phyloP scores from a whole-genome alignment of 2,797 vertebrate genomes.

The Xerus rutilus region DNA sequence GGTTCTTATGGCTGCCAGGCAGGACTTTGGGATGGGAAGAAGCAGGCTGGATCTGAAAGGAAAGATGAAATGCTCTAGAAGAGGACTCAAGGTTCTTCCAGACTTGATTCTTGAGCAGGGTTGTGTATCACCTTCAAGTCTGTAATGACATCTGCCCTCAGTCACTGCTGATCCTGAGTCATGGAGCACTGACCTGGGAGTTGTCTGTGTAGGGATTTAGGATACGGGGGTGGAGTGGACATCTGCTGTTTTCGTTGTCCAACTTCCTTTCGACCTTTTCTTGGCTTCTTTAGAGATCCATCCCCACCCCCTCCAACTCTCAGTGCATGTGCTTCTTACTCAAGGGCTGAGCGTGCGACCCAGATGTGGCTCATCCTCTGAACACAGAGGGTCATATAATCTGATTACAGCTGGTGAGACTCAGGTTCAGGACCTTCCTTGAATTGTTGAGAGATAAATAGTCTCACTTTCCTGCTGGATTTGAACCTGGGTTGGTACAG shows the following conservation, averaged over 20 bases:
- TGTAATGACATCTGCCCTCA: neutral
- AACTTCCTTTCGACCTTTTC: neutral
- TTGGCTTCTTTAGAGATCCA: neutral
- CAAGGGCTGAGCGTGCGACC: neutral
- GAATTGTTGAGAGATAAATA: neutral
- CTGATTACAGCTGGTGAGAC: neutral
- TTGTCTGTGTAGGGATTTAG: neutral
- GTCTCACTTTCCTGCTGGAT: neutral
- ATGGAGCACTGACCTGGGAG: neutral
- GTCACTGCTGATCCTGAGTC: neutral
- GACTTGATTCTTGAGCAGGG: neutral
- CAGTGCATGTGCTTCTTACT: neutral
- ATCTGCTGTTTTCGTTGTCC: neutral
- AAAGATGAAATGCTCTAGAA: neutral
- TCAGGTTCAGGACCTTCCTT: neutral
- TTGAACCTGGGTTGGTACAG: neutral
- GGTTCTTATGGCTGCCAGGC: neutral
- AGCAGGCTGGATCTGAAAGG: neutral
- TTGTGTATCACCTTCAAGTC: accelerated
- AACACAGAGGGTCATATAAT: neutral
- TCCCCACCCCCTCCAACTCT: neutral
- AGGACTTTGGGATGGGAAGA: neutral
- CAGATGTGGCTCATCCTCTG: neutral
- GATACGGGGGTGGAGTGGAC: neutral
- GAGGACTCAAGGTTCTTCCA: neutral